Evolutionary conservation across 2,797 vertebrate species (phyloP), one percentile per base, ranked within the genome.

Genomic region (Bradypus variegatus): DNA sequence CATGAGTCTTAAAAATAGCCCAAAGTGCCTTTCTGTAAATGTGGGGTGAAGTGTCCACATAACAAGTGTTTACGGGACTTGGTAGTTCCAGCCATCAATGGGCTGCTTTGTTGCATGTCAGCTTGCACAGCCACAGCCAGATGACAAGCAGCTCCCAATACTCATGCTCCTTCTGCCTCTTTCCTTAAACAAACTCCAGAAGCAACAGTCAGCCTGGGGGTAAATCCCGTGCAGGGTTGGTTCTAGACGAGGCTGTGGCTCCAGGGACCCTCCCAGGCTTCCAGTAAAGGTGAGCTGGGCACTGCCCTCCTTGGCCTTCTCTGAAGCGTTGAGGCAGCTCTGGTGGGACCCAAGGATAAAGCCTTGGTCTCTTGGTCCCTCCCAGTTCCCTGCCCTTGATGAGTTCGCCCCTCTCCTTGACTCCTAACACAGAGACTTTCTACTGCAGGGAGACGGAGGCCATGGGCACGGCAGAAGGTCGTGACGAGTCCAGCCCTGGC

Each of bases 1-100:
- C 6, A 50, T 12, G 36, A 45, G 87, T 75, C 94, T 85, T 94
- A 96, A 94, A 95, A 89, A 94, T 88, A 86, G 86, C 41, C 83
- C 31, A 7, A 64, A 45, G 85, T n/a, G 64, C 69, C 1, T 8
- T 64, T 86, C 75, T 75, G 80, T 38, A 62, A 62, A 33, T 8
- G 60, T 11, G 41, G 86, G 86, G 88, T 27, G 8, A 77, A 48
- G 90, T 65, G 91, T 93, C 91, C 92, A 78, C 73, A 64, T 62
- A 6, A 50, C 36, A 27, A 48, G 86, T 95, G 95, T 92, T 95
- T 93, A 81, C n/a, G 53, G 60, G 93, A 62, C 83, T 23, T 14
- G 6, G 45, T 23, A 10, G 58, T 38, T 38, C 80, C 3, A 33
- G 76, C 85, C 36, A 25, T 94, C 93, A 90, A 70, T 86, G 88